Conservation (phyloP, 2,113 vertebrate species). For the Sisor rabdophorus region DNA sequence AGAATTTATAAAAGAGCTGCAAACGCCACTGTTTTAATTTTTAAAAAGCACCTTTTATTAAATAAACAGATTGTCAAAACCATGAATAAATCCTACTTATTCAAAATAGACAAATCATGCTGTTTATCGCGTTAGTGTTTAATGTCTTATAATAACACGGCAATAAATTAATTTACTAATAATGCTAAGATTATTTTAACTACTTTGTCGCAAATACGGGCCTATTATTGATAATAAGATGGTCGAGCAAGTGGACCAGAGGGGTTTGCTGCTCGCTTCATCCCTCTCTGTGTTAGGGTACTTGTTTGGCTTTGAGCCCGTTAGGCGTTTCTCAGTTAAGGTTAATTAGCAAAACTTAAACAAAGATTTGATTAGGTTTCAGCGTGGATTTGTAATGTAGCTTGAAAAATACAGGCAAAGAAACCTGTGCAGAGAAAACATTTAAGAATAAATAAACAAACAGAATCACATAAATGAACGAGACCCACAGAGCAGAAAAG, state of each 20-base stretch:
- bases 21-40: too few relatives aligned
- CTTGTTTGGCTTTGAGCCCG: neutral
- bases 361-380: conserved; percentile 6
- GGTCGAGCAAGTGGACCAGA: neutral
- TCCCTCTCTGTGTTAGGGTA: neutral
- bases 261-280: neutral
- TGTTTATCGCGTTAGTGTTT: neutral
- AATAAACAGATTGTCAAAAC: neutral
- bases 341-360: conserved; percentile 3
- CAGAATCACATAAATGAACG: neutral
- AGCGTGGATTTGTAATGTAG: neutral
- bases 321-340: neutral
- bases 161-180: neutral
- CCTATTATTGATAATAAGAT: too few relatives aligned
- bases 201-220: too few relatives aligned
- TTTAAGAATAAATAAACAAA: too few relatives aligned
- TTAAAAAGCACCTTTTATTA: neutral
- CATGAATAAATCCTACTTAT: neutral
- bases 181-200: neutral
- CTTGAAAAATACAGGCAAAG: too few relatives aligned
- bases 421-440: neutral
- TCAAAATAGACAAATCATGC: neutral
- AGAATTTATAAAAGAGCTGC: neutral
- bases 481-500: neutral
- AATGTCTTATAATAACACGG: neutral